Evolutionary conservation across 2,888 invertebrate genomes (phyloP), one percentile per base, ranked within the genome.

Genomic region (Andrena praecox): DNA sequence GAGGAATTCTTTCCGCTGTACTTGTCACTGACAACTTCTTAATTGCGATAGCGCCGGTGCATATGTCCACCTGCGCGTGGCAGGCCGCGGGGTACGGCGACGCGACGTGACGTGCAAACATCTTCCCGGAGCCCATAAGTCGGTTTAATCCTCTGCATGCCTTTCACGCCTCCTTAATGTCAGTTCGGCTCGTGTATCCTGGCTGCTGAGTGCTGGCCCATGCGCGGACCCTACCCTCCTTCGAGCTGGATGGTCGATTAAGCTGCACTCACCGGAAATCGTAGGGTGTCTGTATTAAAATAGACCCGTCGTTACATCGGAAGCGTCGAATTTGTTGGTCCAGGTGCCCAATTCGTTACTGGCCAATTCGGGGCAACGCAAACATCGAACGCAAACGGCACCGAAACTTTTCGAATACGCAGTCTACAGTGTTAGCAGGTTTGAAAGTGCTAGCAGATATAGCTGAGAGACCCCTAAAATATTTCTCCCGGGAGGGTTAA

Each of bases 141-240:
- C 29, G 33, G 63, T 29, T 71, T 80, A 75, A 82, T 82, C 81
- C 82, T 68, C 67, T 56, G 48, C 67, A 35, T 52, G 67, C 70
- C 71, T 71, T 76, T 82, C 81, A 67, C 70, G 71, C 75, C 76
- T 82, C 82, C 81, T 81, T 81, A 71, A 81, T 68, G 81, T 81
- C 82, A 67, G 67, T 71, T 50, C 69, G 24, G 6, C 60, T 60
- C 66, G 64, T n/a, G 48, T n/a, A 33, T 33, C 67, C 52, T 35
- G 54, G 35, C 31, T 35, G 20, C 35, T 59, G 60, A 27, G 27
- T 42, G 27, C 31, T 59, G 60, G 31, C 31, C 52, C 54, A 31
- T 50, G 12, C 24, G 42, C 27, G 56, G 27, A 48, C 59, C 3
- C 7, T 42, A 33, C 50, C 6, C 10, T 42, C 63, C 69, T 60